Percentiles rank a stretch among this genome's conserved stretches.
Evolutionary conservation across 2,113 vertebrate species (phyloP).

Genomic region (Microtus richardsoni): DNA sequence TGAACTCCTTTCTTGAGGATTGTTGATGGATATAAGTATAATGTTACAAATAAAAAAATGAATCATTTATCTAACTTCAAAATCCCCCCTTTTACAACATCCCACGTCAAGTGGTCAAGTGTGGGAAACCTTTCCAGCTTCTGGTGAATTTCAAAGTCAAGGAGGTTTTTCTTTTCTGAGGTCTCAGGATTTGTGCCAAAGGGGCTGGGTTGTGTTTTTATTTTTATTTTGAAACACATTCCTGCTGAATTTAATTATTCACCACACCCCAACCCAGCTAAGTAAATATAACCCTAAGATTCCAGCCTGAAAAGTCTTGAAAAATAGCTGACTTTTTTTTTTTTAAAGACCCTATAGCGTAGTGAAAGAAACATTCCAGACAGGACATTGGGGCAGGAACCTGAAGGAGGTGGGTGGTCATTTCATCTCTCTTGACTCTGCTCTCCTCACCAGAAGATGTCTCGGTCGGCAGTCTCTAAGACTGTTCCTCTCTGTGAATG

Average conservation of each 20-base stretch:
- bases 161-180: conserved; percentile 74
- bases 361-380: neutral
- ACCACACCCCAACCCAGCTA: conserved; percentile 81
- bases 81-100: neutral
- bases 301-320: conserved; percentile 60
- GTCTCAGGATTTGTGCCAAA: conserved; percentile 72
- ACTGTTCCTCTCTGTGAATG: neutral
- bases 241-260: conserved; percentile 82
- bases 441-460: neutral
- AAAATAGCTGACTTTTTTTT: conserved; percentile 57
- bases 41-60: conserved; percentile 5
- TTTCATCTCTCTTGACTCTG: neutral
- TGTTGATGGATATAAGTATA: conserved; percentile 45
- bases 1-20: conserved; percentile 43
- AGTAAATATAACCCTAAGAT: conserved; percentile 81
- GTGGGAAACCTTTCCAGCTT: conserved; percentile 49
- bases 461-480: neutral
- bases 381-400: neutral
- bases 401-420: neutral
- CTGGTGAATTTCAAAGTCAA: conserved; percentile 60
- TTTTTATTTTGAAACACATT: conserved; percentile 83
- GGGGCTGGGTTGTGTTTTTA: conserved; percentile 77
- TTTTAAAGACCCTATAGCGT: neutral
- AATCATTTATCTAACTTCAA: conserved; percentile 47
- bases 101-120: neutral